These are phyloP conservation scores for Antigone vipio DNA, from an alignment of 2,113 vertebrate genomes.

Conservation along the genomic window DNA sequence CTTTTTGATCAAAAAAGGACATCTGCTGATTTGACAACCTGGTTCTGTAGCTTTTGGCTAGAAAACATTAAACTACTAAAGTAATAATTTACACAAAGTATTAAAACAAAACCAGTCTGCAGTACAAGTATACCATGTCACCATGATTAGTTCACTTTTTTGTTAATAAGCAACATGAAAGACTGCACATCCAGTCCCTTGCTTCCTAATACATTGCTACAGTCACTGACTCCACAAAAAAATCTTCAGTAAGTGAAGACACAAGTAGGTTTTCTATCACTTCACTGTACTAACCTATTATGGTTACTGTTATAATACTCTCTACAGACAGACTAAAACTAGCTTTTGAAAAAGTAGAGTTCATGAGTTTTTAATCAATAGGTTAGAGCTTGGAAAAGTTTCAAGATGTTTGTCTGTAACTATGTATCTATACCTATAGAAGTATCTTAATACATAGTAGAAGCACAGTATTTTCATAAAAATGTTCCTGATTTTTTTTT, in stretches of 20 bases:
- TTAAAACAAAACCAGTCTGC: constrained; percentile 25
- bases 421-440: background rate
- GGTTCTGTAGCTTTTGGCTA: background rate
- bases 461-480: background rate
- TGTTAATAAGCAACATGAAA: constrained; percentile 19
- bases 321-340: background rate
- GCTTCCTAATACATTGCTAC: background rate
- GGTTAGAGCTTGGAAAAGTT: background rate
- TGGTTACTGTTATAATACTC: background rate
- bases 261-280: background rate
- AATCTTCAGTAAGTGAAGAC: background rate
- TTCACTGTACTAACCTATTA: background rate
- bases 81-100: constrained; percentile 50
- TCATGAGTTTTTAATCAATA: background rate
- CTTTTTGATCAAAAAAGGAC: background rate
- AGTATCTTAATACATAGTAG: background rate
- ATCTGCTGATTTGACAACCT: background rate
- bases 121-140: constrained; percentile 1
- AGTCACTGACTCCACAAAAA: background rate
- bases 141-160: constrained; percentile 16
- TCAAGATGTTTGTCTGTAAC: background rate
- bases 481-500: no score
- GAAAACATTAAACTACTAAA: constrained; percentile 38
- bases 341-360: background rate
- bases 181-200: background rate